Conservation (phyloP, 2,888 invertebrate genomes). For the Agrilus mali region DNA sequence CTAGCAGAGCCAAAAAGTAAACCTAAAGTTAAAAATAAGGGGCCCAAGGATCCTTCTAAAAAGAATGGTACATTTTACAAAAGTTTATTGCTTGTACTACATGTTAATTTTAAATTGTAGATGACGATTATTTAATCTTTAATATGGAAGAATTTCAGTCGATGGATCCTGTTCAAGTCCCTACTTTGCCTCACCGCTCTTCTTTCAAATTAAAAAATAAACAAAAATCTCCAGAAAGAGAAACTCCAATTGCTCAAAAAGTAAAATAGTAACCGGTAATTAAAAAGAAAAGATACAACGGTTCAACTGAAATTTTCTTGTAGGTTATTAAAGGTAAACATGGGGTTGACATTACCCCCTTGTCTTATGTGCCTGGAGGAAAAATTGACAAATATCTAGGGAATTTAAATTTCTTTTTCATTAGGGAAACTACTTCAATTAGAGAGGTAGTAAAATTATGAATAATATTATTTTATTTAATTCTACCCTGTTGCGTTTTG, state of each 20-base stretch:
- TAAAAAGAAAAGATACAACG: too few species aligned
- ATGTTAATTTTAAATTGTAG: slow-evolving; percentile 25
- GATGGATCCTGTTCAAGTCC: slow-evolving; percentile 27
- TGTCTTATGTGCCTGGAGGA: slow-evolving; percentile 67
- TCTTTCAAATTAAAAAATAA: slow-evolving; percentile 34
- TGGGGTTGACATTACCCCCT: slow-evolving; percentile 70
- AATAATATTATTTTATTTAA: not conserved
- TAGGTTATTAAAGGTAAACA: slow-evolving; percentile 23
- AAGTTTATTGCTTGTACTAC: not conserved
- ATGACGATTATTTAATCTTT: slow-evolving; percentile 68
- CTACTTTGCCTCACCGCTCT: slow-evolving; percentile 7
- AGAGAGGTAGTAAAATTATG: slow-evolving; percentile 47
- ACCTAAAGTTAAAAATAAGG: slow-evolving; percentile 35
- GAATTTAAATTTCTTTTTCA: slow-evolving; percentile 87
- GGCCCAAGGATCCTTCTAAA: slow-evolving; percentile 20
- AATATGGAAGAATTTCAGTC: slow-evolving; percentile 69
- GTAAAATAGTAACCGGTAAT: too few species aligned
- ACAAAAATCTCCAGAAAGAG: slow-evolving; percentile 42
- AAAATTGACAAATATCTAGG: slow-evolving; percentile 74
- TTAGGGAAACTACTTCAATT: slow-evolving; percentile 86
- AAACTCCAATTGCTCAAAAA: slow-evolving; percentile 21
- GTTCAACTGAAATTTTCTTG: not conserved
- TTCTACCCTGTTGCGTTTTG: not conserved
- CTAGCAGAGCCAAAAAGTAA: slow-evolving; percentile 47
- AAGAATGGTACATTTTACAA: slow-evolving; percentile 21